Percentiles rank a stretch among this genome's conserved stretches.
Evolutionary conservation across 37 sponge, comb jelly and placozoan genomes (phyloP).

Genomic region (Axinella damicornis): DNA sequence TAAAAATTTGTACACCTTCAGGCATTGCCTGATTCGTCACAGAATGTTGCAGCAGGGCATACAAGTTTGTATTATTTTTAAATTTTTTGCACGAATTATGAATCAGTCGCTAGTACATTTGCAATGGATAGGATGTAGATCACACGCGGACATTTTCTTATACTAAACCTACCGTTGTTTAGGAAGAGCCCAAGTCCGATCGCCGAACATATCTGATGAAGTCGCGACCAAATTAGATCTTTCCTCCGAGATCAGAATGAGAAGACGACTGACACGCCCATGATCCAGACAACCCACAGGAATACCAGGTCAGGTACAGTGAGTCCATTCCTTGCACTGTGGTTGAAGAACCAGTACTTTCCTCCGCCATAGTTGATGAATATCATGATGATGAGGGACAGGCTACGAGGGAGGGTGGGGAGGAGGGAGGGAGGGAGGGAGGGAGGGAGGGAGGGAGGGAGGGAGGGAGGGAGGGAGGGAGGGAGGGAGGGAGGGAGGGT

Average conservation of each 20-base stretch:
- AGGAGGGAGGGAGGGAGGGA: too few relatives aligned
- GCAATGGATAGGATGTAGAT: too few relatives aligned
- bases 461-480: not conserved
- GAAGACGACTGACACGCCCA: conserved; percentile 93
- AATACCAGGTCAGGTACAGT: conserved; percentile 92
- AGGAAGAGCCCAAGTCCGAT: conserved; percentile 83
- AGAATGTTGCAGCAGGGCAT: too few relatives aligned
- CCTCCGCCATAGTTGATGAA: conserved; percentile 98
- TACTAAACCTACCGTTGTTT: conserved; percentile 40
- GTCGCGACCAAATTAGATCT: conserved; percentile 35
- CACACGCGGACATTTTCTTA: too few relatives aligned
- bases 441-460: not conserved
- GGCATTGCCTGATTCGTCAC: too few relatives aligned
- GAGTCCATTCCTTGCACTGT: conserved; percentile 92
- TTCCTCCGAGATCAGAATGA: conserved; percentile 72
- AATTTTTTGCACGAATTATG: too few relatives aligned
- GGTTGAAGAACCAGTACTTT: conserved; percentile 93
- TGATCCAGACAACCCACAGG: conserved; percentile 93
- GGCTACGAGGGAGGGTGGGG: conserved; percentile 26
- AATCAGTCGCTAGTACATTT: too few relatives aligned
- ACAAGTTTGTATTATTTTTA: too few relatives aligned
- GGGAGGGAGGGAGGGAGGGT: not conserved
- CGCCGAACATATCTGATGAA: conserved; percentile 88
- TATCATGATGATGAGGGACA: conserved; percentile 92
- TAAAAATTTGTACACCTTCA: too few relatives aligned